Base-by-base conservation (phyloP, 2,888 invertebrate species). In the Sycophila texana region DNA sequence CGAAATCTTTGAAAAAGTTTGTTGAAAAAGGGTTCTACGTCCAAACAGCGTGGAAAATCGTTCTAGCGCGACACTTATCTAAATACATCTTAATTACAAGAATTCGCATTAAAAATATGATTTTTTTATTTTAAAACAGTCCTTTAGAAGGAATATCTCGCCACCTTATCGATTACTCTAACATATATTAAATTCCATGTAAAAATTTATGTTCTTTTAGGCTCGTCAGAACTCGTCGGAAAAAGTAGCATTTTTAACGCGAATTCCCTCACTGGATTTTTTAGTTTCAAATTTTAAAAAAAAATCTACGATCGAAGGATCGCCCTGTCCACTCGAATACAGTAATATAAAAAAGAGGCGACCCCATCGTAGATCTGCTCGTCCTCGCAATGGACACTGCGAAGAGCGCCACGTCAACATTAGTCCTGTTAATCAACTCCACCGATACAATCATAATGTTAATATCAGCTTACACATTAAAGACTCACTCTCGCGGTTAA, bases 31-130 rank as follows among this genome's bases (percentile, higher is more conserved):
- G 26, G 39, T 39, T 39, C 39, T 39, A 10, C 7, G 39, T 10
- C 7, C 10, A 39, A 39, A 39, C 10, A 63, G 30, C 39, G 18
- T 61, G 14, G 14, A 14, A 30, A 60, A 51, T 18, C 72, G 66
- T 30, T 51, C 58, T 57, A 68, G 78, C 74, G 73, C 68, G 30
- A 73, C 63, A 75, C 58, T 65, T 65, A 71, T 63, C 26, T 63
- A 70, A 58, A 67, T 26, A 26, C 61, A 55, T 73, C 47, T 60
- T 1, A 2, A 18, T 49, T 7, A 39, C 30, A 67, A 58, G 70
- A 55, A 66, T 77, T 60, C 73, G 73, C 67, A 51, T 67, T 61
- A 14, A 61, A 67, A 73, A 60, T 73, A 53, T 26, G 26, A 16
- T 74, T n/a, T n/a, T n/a, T n/a, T 60, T 66, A 4, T 60, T 76